These are phyloP conservation scores for Sebastes paucispinis DNA, from an alignment of 2,797 vertebrate genomes.

Conservation along the genomic window DNA sequence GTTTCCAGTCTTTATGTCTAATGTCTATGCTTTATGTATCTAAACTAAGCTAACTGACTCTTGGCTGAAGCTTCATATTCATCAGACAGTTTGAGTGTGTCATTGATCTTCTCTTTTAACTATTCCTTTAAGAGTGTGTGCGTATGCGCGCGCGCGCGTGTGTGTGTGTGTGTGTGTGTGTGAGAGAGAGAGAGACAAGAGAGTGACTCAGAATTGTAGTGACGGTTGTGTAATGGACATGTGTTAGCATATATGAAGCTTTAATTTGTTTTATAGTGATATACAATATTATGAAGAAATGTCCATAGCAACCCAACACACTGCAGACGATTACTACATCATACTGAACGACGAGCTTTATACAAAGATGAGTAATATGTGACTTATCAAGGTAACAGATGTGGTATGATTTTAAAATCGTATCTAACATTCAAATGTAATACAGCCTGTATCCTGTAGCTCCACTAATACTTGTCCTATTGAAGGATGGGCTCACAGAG, in stretches of 20 bases:
- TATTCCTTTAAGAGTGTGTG: background rate
- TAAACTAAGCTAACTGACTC: background rate
- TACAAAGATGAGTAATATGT: background rate
- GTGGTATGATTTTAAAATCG: background rate
- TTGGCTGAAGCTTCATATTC: background rate
- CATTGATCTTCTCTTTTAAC: background rate
- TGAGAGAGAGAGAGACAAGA: background rate
- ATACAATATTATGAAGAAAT: background rate
- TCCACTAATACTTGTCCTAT: background rate
- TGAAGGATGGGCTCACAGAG: background rate
- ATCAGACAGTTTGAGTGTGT: background rate
- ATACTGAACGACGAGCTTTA: background rate
- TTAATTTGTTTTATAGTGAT: background rate
- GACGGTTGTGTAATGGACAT: background rate
- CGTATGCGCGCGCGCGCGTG: rapidly evolving
- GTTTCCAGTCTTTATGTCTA: background rate
- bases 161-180: background rate
- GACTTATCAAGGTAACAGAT: background rate
- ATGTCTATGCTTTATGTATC: no score
- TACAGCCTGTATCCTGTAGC: background rate
- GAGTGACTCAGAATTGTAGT: background rate
- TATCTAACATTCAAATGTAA: background rate
- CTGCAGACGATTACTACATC: background rate
- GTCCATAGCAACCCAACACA: background rate
- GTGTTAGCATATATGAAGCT: background rate